Percentiles rank a stretch among this genome's conserved stretches.
Conservation (phyloP, 2,113 vertebrate species). For the Chunga burmeisteri region DNA sequence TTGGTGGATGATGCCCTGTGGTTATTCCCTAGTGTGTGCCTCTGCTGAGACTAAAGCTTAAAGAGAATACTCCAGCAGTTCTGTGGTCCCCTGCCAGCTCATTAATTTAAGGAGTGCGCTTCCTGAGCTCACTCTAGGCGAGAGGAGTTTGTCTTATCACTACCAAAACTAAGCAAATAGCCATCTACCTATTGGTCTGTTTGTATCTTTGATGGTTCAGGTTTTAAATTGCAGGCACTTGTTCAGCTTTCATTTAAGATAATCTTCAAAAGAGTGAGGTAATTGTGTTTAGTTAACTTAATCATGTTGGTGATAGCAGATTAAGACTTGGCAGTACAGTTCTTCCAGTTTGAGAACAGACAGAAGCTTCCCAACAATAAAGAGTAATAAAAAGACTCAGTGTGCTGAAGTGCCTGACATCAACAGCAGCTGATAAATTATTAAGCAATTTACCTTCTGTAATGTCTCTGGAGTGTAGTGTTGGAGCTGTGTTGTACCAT, state of each 20-base stretch:
- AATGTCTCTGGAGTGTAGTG: slow-evolving; percentile 36
- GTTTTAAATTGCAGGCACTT: neutral
- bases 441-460: slow-evolving; percentile 60
- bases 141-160: neutral
- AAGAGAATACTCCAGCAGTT: slow-evolving; percentile 38
- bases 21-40: neutral
- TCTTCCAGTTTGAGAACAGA: slow-evolving; percentile 28
- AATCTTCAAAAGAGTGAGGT: neutral
- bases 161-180: neutral
- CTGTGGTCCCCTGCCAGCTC: neutral
- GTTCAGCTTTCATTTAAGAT: neutral
- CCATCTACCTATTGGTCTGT: neutral
- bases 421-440: slow-evolving; percentile 69
- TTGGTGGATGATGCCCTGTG: neutral
- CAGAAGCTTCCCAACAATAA: slow-evolving; percentile 54
- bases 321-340: neutral
- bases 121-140: neutral
- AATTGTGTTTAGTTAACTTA: neutral
- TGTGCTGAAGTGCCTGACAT: slow-evolving; percentile 23
- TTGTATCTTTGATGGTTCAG: neutral
- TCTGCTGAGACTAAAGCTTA: neutral
- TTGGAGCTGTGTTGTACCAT: neutral
- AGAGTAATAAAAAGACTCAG: slow-evolving; percentile 53
- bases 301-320: neutral
- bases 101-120: neutral